A percentile compares a stretch with the other conserved stretches of the same genome.
phyloP scores from a whole-genome alignment of 1,140 invertebrate genomes.

The Ceratina australensis region DNA sequence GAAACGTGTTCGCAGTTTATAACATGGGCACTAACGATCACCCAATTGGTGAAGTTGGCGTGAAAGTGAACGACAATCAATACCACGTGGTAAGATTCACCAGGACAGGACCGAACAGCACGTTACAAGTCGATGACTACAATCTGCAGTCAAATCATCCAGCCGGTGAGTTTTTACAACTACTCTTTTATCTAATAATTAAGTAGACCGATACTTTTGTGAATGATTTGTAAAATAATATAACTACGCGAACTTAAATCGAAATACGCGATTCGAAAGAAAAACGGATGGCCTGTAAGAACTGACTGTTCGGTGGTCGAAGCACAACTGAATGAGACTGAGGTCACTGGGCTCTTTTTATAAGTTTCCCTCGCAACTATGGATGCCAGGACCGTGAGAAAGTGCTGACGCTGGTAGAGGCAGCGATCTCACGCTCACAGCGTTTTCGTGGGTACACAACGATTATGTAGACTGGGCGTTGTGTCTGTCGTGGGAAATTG shows the following conservation, averaged over 20 bases:
- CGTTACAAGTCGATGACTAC: slow-evolving; percentile 95
- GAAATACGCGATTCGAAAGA: background rate
- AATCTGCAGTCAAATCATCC: slow-evolving; percentile 91
- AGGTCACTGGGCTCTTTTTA: slow-evolving; percentile 13
- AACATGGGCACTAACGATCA: slow-evolving; percentile 96
- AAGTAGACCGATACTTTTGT: background rate
- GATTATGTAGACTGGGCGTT: background rate
- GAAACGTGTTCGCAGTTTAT: slow-evolving; percentile 95
- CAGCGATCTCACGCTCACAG: background rate
- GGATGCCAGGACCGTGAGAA: slow-evolving; percentile 19
- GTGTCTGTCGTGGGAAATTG: slow-evolving; percentile 19
- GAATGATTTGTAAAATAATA: background rate
- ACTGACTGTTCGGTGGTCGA: background rate
- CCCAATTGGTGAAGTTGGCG: slow-evolving; percentile 92
- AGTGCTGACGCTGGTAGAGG: slow-evolving; percentile 5
- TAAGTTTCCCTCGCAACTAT: slow-evolving; percentile 1
- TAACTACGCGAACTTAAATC: background rate
- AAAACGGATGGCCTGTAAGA: background rate
- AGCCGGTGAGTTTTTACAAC: slow-evolving; percentile 81
- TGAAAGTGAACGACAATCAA: slow-evolving; percentile 94
- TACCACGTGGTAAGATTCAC: slow-evolving; percentile 96
- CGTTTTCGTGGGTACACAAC: background rate
- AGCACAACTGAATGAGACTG: slow-evolving; percentile 12
- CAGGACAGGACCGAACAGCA: slow-evolving; percentile 92
- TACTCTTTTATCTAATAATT: background rate